Conservation (phyloP, 2,888 invertebrate species). For the Cinara cedri region DNA sequence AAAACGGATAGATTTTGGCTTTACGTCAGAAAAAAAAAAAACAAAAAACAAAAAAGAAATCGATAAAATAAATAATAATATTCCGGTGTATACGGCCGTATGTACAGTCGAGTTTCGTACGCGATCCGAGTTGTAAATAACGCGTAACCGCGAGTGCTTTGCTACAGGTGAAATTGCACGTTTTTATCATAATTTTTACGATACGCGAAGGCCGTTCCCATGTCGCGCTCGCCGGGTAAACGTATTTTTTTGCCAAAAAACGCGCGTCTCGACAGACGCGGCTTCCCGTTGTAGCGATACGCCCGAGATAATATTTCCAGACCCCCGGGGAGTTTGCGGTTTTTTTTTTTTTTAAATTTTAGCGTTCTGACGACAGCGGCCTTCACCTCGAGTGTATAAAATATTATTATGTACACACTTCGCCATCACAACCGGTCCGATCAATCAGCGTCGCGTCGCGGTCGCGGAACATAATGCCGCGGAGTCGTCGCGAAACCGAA, state of each 20-base stretch:
- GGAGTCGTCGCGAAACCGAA: neutral
- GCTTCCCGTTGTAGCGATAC: neutral
- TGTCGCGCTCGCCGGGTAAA: constrained; percentile 10
- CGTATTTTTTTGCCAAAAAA: constrained; percentile 38
- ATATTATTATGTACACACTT: too few relatives aligned
- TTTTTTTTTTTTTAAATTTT: constrained; percentile 12
- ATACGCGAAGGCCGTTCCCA: constrained; percentile 6
- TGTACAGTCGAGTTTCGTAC: neutral
- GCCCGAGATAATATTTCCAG: constrained; percentile 21
- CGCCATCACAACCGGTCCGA: constrained; percentile 42
- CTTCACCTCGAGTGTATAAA: constrained; percentile 8
- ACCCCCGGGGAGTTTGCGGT: constrained; percentile 27
- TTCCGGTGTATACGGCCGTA: neutral
- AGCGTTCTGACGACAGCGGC: constrained; percentile 8
- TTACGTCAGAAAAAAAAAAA: constrained; percentile 10
- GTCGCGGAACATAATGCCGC: constrained; percentile 5
- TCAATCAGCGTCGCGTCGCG: constrained; percentile 42
- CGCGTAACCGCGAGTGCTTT: neutral
- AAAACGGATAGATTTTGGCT: constrained; percentile 4
- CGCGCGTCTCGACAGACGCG: neutral
- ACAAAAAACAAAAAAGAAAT: neutral
- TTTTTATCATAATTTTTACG: neutral
- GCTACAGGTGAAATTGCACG: constrained; percentile 27
- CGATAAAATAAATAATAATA: constrained; percentile 11
- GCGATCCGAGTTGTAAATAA: constrained; percentile 9